phyloP scores from a whole-genome alignment of 2,888 invertebrate species.

The Slavum lentiscoides region DNA sequence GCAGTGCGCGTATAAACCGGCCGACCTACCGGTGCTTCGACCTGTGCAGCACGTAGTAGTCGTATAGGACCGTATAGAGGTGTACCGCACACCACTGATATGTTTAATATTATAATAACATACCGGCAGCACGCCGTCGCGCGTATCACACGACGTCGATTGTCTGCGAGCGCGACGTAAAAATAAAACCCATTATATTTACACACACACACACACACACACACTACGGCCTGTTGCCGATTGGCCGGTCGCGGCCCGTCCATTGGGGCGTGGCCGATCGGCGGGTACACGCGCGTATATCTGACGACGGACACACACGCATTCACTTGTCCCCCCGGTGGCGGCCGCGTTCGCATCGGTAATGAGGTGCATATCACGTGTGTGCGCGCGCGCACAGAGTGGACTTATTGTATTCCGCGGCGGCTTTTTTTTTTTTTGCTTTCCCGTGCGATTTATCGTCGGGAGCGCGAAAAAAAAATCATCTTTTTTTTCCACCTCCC shows the following conservation, averaged over 20 bases:
- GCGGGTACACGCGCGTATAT: not conserved
- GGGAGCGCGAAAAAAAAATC: not conserved
- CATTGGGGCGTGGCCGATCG: slow-evolving; percentile 39
- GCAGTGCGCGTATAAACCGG: no score
- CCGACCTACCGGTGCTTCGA: no score
- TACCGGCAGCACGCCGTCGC: not conserved
- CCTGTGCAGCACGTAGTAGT: no score
- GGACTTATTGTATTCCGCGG: slow-evolving; percentile 9
- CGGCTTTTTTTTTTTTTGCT: not conserved
- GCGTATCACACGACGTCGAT: not conserved
- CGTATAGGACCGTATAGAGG: no score
- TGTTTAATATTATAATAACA: no score
- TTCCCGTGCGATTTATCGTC: slow-evolving; percentile 16
- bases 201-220: not conserved
- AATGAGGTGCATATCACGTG: slow-evolving; percentile 24
- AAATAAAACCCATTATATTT: slow-evolving; percentile 1
- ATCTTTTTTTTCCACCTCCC: not conserved
- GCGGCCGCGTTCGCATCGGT: slow-evolving; percentile 28
- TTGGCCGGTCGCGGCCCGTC: slow-evolving; percentile 44
- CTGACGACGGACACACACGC: slow-evolving; percentile 33
- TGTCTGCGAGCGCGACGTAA: not conserved
- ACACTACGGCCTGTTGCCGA: slow-evolving; percentile 5
- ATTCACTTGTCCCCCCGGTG: slow-evolving; percentile 7
- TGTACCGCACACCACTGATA: no score
- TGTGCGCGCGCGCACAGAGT: not conserved